Conservation (phyloP, 2,797 vertebrate species). For the Varecia variegata region DNA sequence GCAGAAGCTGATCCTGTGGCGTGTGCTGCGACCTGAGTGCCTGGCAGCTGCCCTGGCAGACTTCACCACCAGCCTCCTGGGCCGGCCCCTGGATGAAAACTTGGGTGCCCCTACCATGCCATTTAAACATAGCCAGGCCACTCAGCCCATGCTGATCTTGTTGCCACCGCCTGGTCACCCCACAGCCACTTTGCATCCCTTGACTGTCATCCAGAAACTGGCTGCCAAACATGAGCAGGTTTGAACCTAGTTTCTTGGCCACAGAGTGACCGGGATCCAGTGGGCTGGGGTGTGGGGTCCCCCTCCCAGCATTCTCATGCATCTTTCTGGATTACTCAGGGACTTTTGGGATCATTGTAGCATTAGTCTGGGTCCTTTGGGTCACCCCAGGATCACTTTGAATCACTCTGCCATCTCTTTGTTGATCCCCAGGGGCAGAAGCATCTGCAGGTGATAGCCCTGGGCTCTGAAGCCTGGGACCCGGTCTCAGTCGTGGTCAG, state of each 20-base stretch:
- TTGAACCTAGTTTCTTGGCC: background rate
- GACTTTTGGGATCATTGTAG: background rate
- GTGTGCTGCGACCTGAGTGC: conserved; percentile 83
- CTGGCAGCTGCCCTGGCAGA: conserved; percentile 80
- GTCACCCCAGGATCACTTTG: background rate
- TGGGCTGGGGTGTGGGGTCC: background rate
- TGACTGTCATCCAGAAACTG: conserved; percentile 83
- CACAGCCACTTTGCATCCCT: conserved; percentile 79
- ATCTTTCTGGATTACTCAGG: conserved; percentile 22
- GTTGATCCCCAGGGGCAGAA: conserved; percentile 45
- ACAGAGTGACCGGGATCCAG: background rate
- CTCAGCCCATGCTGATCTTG: conserved; percentile 85
- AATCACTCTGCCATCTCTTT: conserved; percentile 20
- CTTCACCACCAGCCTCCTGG: conserved; percentile 84
- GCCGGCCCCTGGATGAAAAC: conserved; percentile 68
- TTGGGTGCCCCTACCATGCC: conserved; percentile 63
- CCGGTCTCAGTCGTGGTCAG: conserved; percentile 75
- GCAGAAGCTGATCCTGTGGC: conserved; percentile 91
- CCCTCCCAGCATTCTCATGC: background rate
- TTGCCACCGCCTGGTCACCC: conserved; percentile 74
- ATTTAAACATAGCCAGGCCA: conserved; percentile 74
- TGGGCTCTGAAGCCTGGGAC: conserved; percentile 78
- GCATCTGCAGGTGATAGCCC: conserved; percentile 82
- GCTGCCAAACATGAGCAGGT: conserved; percentile 70
- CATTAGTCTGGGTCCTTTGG: background rate